Base-by-base conservation (phyloP, 2,797 vertebrate genomes). In the Holocentrus rufus region DNA sequence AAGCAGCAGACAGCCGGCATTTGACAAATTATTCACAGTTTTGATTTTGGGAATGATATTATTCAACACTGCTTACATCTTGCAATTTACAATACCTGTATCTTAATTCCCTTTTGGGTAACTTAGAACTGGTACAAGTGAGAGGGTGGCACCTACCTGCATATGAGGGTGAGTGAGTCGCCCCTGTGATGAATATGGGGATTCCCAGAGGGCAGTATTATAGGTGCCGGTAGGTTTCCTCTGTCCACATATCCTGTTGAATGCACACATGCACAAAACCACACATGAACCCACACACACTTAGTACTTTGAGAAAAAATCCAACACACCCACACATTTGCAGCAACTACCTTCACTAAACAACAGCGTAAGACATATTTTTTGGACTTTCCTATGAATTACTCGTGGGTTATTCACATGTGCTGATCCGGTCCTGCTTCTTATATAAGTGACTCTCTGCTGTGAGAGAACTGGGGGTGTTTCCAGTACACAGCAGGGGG, bases 91-190 rank as follows among this genome's bases (percentile, higher is more conserved):
- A n/a, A 34, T 18, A n/a, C n/a, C 7, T 50, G 9, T 49, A 52
- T 54, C 25, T 11, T 61, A 23, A 5, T 52, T 17, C 34, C 36
- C 3, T 8, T 39, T 59, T 39, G 2, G 9, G 42, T 66, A 0
- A 49, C 20, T 59, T 60, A 4, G 5, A n/a, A 39, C 31, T 57
- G 42, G 68, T 0, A 34, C 14, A 42, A 65, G 60, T 23, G 7
- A 36, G 7, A 42, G 18, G 57, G 46, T 70, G 65, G 65, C 61
- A 72, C 84, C 34, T 92, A 95, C 94, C 91, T 94, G 94, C 94
- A 95, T 36, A 5, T 81, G 71, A 95, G 91, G 50, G 1, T 85
- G 65, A 95, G 85, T 1, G 17, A 47, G 17, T 52, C 75, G n/a
- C 84, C 85, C 50, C 76, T 84, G 10, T 85, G 84, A 73, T 67